phyloP scores from a whole-genome alignment of 2,888 invertebrate genomes.

The Cybosia mesomella region DNA sequence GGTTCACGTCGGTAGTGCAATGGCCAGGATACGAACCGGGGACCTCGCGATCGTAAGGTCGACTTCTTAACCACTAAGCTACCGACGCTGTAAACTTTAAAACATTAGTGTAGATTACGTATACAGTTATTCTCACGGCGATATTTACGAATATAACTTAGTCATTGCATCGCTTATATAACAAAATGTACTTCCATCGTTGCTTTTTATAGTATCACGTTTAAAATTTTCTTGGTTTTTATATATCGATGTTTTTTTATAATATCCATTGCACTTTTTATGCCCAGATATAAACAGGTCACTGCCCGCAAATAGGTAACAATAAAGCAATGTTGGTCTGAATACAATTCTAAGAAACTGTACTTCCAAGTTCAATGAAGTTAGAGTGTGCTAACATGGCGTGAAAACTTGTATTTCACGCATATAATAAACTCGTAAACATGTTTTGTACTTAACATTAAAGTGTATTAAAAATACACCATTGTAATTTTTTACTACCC shows the following conservation, averaged over 20 bases:
- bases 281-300: conserved; percentile 25
- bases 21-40: too few relatives aligned
- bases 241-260: not conserved
- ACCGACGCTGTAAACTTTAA: too few relatives aligned
- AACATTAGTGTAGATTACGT: too few relatives aligned
- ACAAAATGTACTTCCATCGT: not conserved
- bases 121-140: not conserved
- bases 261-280: conserved; percentile 28
- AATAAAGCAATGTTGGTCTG: conserved; percentile 14
- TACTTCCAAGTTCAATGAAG: conserved; percentile 5
- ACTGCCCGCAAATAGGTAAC: conserved; percentile 17
- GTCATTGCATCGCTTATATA: not conserved
- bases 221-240: conserved; percentile 2
- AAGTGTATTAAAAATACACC: conserved; percentile 4
- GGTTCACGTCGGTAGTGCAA: too few relatives aligned
- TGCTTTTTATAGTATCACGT: not conserved
- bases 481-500: not conserved
- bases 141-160: not conserved
- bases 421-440: conserved; percentile 13
- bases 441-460: conserved; percentile 2
- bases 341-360: conserved; percentile 13
- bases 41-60: too few relatives aligned
- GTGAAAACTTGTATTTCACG: conserved; percentile 11
- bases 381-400: conserved; percentile 1
- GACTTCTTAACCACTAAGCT: too few relatives aligned